These are phyloP conservation scores for Acromyrmex echinatior DNA, from an alignment of 1,140 invertebrate genomes.

Conservation along the genomic window DNA sequence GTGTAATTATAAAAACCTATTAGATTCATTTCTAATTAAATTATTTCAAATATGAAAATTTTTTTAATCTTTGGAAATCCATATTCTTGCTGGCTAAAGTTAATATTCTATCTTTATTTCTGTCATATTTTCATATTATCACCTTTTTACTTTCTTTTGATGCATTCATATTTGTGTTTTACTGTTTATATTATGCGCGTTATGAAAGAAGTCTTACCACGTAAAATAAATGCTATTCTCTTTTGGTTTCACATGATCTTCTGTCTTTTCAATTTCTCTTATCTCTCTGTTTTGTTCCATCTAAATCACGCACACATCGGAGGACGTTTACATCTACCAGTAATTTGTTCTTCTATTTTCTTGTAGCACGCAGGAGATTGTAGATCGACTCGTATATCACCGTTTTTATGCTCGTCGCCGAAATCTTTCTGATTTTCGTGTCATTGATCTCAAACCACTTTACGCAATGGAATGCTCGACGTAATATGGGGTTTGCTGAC, in stretches of 20 bases:
- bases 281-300: neutral
- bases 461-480: neutral
- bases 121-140: neutral
- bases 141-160: neutral
- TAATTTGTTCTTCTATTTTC: slow-evolving; percentile 8
- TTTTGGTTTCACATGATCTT: slow-evolving; percentile 3
- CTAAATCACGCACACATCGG: neutral
- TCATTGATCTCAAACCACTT: neutral
- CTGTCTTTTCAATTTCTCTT: neutral
- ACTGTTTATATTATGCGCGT: neutral
- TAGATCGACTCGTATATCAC: neutral
- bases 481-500: neutral
- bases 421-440: neutral
- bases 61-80: neutral
- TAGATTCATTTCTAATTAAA: slow-evolving; percentile 28
- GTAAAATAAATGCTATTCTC: slow-evolving; percentile 26
- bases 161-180: neutral
- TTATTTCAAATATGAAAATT: neutral
- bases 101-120: neutral
- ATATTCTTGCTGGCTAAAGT: neutral
- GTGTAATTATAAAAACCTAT: neutral
- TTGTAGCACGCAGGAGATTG: neutral
- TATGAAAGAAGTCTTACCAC: neutral
- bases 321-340: neutral
- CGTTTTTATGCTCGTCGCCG: neutral